Conservation (phyloP, 2,113 vertebrate species). For the Alosa alosa region DNA sequence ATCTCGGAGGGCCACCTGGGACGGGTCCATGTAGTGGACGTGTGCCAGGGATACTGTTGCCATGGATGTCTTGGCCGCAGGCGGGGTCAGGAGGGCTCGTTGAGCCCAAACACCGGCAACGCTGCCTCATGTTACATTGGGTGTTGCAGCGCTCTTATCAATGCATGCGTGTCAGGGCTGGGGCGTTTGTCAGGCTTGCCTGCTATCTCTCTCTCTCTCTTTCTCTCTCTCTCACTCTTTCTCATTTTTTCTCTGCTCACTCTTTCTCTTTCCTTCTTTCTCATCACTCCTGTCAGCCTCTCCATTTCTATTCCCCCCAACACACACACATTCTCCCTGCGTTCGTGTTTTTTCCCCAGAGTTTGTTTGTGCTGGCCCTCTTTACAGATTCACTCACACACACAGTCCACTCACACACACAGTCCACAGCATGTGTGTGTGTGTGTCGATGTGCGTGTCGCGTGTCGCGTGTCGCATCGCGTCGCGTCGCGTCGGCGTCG, state of each 20-base stretch:
- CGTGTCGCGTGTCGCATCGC: no score
- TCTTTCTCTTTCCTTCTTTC: constrained; percentile 7
- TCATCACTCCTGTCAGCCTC: neutral
- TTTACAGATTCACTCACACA: neutral
- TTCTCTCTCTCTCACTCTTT: neutral
- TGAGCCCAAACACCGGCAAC: neutral
- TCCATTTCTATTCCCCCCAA: neutral
- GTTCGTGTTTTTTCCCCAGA: neutral
- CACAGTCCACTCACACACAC: neutral
- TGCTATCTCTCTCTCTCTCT: neutral
- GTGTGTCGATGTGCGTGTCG: no score
- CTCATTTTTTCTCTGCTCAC: neutral
- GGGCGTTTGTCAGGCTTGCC: neutral
- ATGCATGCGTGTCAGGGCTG: neutral
- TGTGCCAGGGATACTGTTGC: neutral
- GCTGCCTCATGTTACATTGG: constrained; percentile 6
- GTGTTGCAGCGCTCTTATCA: neutral
- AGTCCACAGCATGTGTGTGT: neutral
- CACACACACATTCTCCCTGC: neutral
- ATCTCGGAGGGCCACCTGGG: neutral
- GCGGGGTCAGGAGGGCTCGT: constrained; percentile 10
- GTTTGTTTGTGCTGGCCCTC: neutral
- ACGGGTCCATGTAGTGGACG: neutral
- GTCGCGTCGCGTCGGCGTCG: no score
- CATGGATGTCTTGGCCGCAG: neutral